phyloP scores from a whole-genome alignment of 64 coral and sea anemone species.

The Dendronephthya gigantea region DNA sequence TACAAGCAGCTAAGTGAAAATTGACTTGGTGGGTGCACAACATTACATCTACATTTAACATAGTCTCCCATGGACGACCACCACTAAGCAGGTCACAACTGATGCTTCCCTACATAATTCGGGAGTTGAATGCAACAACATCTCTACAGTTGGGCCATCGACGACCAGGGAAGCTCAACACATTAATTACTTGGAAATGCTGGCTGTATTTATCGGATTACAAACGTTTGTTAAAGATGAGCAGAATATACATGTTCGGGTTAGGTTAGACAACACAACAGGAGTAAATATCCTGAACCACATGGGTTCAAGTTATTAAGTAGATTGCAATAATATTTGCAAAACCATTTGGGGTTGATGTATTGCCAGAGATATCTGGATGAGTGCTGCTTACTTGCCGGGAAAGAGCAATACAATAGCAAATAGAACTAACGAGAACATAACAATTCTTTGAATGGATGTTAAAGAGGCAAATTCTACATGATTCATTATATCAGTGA shows the following conservation, averaged over 20 bases:
- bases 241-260: slow-evolving; percentile 13
- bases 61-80: too few relatives aligned
- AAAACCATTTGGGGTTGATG: slow-evolving; percentile 50
- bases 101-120: too few relatives aligned
- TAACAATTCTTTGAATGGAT: slow-evolving; percentile 17
- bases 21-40: slow-evolving; percentile 34
- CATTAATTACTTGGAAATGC: slow-evolving; percentile 24
- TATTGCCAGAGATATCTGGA: slow-evolving; percentile 49
- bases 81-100: too few relatives aligned
- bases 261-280: slow-evolving; percentile 14
- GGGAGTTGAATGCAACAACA: too few relatives aligned
- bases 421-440: slow-evolving; percentile 25
- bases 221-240: slow-evolving; percentile 5
- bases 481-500: not conserved
- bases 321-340: slow-evolving; percentile 23
- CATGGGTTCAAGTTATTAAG: slow-evolving; percentile 34
- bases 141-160: not conserved
- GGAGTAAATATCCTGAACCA: slow-evolving; percentile 16
- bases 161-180: slow-evolving; percentile 12
- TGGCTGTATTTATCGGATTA: slow-evolving; percentile 1
- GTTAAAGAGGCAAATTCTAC: slow-evolving; percentile 10
- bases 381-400: slow-evolving; percentile 52
- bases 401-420: slow-evolving; percentile 31
- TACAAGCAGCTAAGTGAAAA: not conserved
- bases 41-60: not conserved